These are phyloP conservation scores for Actinostola sp. DNA, from an alignment of 92 coral and sea anemone species.

Conservation along the genomic window DNA sequence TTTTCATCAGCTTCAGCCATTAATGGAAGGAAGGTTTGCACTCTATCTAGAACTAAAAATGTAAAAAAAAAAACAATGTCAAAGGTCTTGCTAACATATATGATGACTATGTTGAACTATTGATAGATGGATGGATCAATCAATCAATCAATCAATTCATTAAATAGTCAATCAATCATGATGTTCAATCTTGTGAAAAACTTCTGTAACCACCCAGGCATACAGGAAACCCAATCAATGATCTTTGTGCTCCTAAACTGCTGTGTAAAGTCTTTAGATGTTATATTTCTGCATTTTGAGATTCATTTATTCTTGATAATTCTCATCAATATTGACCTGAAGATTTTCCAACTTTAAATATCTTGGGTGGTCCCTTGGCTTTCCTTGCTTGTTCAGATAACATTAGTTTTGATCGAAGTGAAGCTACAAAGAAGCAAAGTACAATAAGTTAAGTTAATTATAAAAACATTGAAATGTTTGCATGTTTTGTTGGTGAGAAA, in stretches of 20 bases:
- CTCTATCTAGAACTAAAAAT: slow-evolving; percentile 52
- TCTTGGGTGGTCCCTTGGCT: slow-evolving; percentile 52
- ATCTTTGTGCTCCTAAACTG: no score
- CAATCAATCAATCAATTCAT: no score
- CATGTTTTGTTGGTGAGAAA: no score
- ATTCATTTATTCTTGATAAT: neutral
- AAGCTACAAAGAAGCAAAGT: slow-evolving; percentile 17
- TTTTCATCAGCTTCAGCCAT: slow-evolving; percentile 75
- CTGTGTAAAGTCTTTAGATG: no score
- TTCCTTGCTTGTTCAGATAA: slow-evolving; percentile 23
- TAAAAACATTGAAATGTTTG: no score
- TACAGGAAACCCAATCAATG: no score
- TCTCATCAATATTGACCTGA: slow-evolving; percentile 53
- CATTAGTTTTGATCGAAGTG: slow-evolving; percentile 60
- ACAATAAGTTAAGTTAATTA: neutral
- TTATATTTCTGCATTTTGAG: neutral
- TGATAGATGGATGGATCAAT: no score
- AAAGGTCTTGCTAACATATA: no score
- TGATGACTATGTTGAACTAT: no score
- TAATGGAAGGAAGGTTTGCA: slow-evolving; percentile 70
- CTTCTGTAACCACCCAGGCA: no score
- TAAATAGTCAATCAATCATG: no score
- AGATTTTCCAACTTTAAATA: slow-evolving; percentile 58
- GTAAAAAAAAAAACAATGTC: neutral
- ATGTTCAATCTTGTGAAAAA: no score